Evolutionary conservation across 2,888 invertebrate species (phyloP).

Genomic region (Pterostichus niger): DNA sequence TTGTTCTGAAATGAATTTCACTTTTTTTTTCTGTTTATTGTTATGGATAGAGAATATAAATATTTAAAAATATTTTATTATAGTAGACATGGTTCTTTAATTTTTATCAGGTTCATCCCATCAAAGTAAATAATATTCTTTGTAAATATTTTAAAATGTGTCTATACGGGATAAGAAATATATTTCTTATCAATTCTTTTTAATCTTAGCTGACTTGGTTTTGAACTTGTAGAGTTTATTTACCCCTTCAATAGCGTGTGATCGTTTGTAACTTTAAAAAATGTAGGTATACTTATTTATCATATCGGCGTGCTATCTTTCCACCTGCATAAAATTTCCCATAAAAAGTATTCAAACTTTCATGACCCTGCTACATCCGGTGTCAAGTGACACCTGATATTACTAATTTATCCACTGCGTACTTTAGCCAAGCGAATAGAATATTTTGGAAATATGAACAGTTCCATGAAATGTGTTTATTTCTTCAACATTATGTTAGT

Average conservation of each 20-base stretch:
- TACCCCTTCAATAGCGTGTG: conserved; percentile 3
- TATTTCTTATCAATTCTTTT: conserved; percentile 2
- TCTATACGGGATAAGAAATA: not conserved
- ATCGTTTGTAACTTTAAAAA: conserved; percentile 17
- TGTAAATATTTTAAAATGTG: not conserved
- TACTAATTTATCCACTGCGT: not conserved
- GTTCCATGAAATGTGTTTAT: too few relatives aligned
- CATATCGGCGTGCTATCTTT: conserved; percentile 30
- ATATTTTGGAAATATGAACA: too few relatives aligned
- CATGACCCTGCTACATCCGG: conserved; percentile 14
- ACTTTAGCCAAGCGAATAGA: too few relatives aligned
- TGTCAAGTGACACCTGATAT: conserved; percentile 39
- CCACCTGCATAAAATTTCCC: conserved; percentile 20
- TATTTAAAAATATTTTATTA: too few relatives aligned
- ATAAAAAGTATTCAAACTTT: conserved; percentile 38
- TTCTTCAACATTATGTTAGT: too few relatives aligned
- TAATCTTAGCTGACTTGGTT: not conserved
- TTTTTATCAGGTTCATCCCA: not conserved
- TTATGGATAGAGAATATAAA: too few relatives aligned
- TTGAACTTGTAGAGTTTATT: not conserved
- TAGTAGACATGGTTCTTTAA: too few relatives aligned
- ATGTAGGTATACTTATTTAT: not conserved
- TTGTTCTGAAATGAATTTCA: conserved; percentile 13
- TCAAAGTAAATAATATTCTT: not conserved
- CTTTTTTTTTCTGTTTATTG: not conserved